Evolutionary conservation across 2,113 vertebrate genomes (phyloP).

Genomic region (Vulpes ferrilata): DNA sequence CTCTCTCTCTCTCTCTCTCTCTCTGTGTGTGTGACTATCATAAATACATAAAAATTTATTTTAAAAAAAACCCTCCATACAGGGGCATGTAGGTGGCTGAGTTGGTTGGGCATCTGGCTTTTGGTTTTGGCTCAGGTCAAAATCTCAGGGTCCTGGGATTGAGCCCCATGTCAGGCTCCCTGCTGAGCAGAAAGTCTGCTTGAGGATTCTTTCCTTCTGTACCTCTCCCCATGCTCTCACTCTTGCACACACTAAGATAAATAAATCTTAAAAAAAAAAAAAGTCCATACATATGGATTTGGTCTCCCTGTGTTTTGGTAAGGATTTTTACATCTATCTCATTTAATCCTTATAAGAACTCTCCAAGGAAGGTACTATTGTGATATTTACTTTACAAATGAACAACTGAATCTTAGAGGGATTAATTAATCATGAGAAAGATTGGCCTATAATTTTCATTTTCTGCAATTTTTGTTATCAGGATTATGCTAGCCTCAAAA

Average conservation of each 20-base stretch:
- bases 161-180: too few relatives aligned
- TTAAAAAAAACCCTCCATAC: not conserved
- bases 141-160: too few relatives aligned
- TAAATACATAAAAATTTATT: too few relatives aligned
- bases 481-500: not conserved
- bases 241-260: not conserved
- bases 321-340: not conserved
- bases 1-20: too few relatives aligned
- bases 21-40: too few relatives aligned
- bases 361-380: not conserved
- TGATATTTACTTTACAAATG: not conserved
- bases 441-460: not conserved
- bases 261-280: not conserved
- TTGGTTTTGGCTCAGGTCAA: too few relatives aligned
- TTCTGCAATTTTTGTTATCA: not conserved
- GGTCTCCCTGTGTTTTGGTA: not conserved
- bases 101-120: too few relatives aligned
- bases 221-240: not conserved
- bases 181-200: too few relatives aligned
- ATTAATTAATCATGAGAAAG: not conserved
- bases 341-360: not conserved
- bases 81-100: too few relatives aligned
- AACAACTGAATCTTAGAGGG: not conserved
- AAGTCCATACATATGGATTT: not conserved
- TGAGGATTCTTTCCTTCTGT: not conserved